Conservation (phyloP, 1,140 invertebrate species). For the Aphis craccivora region DNA sequence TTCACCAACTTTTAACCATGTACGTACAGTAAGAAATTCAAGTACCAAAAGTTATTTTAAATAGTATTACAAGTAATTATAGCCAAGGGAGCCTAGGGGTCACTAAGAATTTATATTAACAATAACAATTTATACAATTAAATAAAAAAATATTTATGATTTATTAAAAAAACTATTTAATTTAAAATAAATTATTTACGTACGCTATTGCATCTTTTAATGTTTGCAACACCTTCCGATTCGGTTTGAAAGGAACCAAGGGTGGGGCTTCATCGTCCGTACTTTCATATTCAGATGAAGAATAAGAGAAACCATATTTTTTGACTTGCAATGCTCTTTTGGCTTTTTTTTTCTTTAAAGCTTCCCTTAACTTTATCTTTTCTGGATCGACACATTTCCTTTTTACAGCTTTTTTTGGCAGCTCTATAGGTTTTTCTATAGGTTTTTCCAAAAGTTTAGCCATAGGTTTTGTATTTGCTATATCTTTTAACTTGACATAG, state of each 20-base stretch:
- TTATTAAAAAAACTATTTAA: too few species aligned
- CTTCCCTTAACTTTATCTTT: background rate
- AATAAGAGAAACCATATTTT: conserved; percentile 6
- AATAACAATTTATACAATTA: too few species aligned
- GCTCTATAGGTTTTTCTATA: too few species aligned
- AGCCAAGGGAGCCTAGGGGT: too few species aligned
- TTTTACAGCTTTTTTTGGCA: background rate
- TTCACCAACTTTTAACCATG: too few species aligned
- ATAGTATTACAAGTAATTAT: too few species aligned
- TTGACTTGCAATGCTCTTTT: conserved; percentile 5
- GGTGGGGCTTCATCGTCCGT: background rate
- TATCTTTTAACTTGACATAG: background rate
- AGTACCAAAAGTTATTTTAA: too few species aligned
- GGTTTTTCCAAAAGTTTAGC: too few species aligned
- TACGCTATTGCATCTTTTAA: background rate
- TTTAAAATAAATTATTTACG: background rate
- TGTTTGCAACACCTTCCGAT: background rate
- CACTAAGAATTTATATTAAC: too few species aligned
- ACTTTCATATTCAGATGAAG: background rate
- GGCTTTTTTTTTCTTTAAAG: background rate
- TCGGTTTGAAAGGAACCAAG: background rate
- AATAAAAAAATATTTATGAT: too few species aligned
- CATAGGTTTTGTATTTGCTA: background rate
- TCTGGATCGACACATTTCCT: background rate
- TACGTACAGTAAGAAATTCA: too few species aligned